Conservation (phyloP, 2,888 invertebrate species). For the Thereva nobilitata region DNA sequence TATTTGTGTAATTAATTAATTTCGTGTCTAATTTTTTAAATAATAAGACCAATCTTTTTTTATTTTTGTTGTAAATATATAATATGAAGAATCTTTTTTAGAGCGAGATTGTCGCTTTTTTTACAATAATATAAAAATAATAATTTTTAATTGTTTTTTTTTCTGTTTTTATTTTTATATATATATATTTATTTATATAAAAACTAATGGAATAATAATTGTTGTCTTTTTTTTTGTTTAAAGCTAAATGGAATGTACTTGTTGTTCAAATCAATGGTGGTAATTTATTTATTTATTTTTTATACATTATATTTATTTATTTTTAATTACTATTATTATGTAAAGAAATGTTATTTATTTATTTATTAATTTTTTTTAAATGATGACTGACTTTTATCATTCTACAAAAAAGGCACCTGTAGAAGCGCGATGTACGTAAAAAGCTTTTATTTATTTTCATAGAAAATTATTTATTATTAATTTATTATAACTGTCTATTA, state of each 20-base stretch:
- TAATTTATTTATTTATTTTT: neutral
- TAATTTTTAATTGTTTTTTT: conserved; percentile 6
- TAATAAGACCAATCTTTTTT: conserved; percentile 13
- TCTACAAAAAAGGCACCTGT: too few species aligned
- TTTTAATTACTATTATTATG: too few species aligned
- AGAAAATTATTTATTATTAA: too few species aligned
- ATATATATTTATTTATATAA: conserved; percentile 11
- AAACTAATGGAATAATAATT: conserved; percentile 36
- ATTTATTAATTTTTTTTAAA: too few species aligned
- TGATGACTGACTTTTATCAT: too few species aligned
- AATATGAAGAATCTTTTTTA: conserved; percentile 27
- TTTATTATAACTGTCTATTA: too few species aligned
- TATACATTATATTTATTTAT: neutral
- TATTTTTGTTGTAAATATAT: conserved; percentile 19
- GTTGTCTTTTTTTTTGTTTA: conserved; percentile 28
- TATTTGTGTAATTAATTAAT: too few species aligned
- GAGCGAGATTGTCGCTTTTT: conserved; percentile 37
- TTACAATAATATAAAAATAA: conserved; percentile 13
- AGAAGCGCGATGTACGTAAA: too few species aligned
- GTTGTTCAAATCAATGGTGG: conserved; percentile 34
- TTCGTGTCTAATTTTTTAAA: neutral
- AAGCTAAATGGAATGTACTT: conserved; percentile 35
- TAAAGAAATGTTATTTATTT: too few species aligned
- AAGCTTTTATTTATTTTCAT: too few species aligned
- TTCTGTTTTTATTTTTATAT: neutral